These are phyloP conservation scores for Nanger granti DNA, from an alignment of 2,113 vertebrate genomes.

Conservation along the genomic window DNA sequence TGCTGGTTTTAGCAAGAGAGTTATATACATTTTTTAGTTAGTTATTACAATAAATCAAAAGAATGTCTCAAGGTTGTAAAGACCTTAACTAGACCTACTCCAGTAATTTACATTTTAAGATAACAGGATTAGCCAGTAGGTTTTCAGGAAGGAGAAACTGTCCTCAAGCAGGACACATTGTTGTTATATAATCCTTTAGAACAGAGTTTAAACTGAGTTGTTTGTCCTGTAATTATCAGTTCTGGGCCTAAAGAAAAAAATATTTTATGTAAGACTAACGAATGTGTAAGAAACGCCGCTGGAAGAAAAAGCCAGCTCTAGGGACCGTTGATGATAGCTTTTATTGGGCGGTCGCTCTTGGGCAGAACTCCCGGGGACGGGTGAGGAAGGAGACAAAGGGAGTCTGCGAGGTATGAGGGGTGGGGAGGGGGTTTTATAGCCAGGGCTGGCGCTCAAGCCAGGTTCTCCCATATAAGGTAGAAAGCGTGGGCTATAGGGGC, in stretches of 20 bases:
- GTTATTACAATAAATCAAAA: neutral
- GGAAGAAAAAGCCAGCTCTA: no score
- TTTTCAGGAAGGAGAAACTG: neutral
- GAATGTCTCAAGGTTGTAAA: neutral
- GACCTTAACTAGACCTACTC: neutral
- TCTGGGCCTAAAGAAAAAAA: neutral
- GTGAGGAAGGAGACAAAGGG: no score
- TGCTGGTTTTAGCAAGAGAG: neutral
- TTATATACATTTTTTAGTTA: neutral
- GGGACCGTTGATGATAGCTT: no score
- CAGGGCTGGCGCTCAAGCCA: no score
- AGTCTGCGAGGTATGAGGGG: no score
- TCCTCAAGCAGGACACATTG: neutral
- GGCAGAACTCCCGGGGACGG: no score
- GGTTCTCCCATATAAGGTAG: no score
- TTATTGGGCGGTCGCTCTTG: no score
- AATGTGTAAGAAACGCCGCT: neutral
- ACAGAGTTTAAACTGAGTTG: neutral
- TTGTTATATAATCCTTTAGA: neutral
- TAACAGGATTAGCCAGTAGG: neutral
- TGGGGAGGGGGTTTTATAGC: no score
- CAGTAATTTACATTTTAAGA: neutral
- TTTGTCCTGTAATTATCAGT: neutral
- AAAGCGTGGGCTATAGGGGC: no score
- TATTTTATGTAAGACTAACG: neutral